phyloP scores from a whole-genome alignment of 2,113 vertebrate species.

The Pteronura brasiliensis region DNA sequence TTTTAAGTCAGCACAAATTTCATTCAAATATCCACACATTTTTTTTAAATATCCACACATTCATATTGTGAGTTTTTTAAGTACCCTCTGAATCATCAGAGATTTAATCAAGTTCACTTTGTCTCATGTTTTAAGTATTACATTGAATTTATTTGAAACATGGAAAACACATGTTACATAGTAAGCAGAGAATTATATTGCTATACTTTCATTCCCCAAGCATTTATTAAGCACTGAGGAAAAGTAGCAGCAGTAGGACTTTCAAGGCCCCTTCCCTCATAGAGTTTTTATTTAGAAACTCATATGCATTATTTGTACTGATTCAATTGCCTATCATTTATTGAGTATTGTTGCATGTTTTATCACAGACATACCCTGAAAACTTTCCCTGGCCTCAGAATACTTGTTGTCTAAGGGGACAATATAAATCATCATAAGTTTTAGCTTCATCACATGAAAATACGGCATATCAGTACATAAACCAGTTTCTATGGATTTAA shows the following conservation, averaged over 20 bases:
- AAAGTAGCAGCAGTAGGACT: not conserved
- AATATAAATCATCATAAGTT: not conserved
- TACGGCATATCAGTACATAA: not conserved
- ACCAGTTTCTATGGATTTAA: not conserved
- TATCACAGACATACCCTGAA: not conserved
- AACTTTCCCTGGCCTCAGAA: not conserved
- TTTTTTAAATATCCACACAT: not conserved
- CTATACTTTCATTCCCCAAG: not conserved
- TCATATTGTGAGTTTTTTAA: not conserved
- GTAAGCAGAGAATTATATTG: not conserved
- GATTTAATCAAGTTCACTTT: not conserved
- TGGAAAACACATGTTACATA: not conserved
- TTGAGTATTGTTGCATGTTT: not conserved
- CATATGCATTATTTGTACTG: not conserved
- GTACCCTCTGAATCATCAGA: not conserved
- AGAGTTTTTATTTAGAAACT: not conserved
- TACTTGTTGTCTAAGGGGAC: not conserved
- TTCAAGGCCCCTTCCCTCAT: not conserved
- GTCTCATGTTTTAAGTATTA: not conserved
- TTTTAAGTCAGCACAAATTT: slow-evolving; percentile 5
- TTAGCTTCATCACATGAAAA: not conserved
- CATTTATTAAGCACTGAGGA: not conserved
- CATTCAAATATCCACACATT: not conserved
- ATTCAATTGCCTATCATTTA: not conserved
- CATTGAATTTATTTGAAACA: not conserved